Base-by-base conservation (phyloP, 1,140 invertebrate species). In the Diachasma alloeum region DNA sequence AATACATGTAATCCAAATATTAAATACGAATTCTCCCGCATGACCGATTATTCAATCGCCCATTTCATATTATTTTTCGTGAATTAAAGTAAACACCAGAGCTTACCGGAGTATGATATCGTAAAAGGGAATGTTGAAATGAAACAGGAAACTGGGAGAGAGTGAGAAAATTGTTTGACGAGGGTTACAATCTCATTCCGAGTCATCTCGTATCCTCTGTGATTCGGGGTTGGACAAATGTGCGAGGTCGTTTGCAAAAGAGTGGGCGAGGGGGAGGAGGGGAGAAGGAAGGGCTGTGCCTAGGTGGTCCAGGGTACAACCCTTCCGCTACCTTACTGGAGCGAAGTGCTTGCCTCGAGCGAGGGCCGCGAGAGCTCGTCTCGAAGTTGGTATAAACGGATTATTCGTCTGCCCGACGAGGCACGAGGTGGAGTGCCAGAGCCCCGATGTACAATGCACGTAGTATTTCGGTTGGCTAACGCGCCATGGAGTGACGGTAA, bases 371-470 rank as follows among this genome's bases (percentile, higher is more conserved):
- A 75, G 67, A 48, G 69, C 80, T 81, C 79, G 75, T 78, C 66
- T 74, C 76, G 79, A 85, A 89, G 87, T 89, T 88, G 83, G 86
- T 83, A 83, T 88, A 87, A 89, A 87, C 81, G 84, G 87, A 89
- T 89, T 89, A 86, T 79, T 84, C 84, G 86, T 85, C 81, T 78
- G 79, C 73, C 74, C 67, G 42, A 44, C 69, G 72, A 73, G 68
- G 46, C 79, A 80, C 78, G 73, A 78, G 77, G 26, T 37, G 39
- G 44, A 86, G 31, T 31, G 31, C 31, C 31, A 31, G 31, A 6
- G 31, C 31, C 2, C 31, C 31, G 31, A 31, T 83, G 85, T 84
- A 85, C 83, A 83, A 82, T 83, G 79, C 81, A 80, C 82, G 83
- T 87, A 87, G 84, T 85, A 85, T 87, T 86, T 81, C 82, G 75